phyloP scores from a whole-genome alignment of 1,140 invertebrate genomes.

The Chionoecetes opilio region DNA sequence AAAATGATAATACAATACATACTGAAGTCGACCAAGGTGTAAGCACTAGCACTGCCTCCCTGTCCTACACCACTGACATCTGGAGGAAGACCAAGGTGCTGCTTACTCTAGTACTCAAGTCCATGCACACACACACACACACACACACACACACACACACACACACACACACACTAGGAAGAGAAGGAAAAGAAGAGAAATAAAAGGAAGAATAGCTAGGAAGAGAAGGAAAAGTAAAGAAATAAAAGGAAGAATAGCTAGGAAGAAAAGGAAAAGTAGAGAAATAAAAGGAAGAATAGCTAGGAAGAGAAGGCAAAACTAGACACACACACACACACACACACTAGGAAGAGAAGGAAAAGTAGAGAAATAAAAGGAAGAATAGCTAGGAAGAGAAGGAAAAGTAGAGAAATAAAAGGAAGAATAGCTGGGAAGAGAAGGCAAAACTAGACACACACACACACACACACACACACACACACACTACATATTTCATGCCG shows the following conservation, averaged over 20 bases:
- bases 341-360: no score
- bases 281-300: neutral
- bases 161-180: conserved; percentile 23
- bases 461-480: conserved; percentile 28
- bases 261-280: no score
- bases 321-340: conserved; percentile 18
- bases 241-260: no score
- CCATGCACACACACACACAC: neutral
- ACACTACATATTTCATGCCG: neutral
- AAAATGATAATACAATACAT: conserved; percentile 68
- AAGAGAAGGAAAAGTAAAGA: no score
- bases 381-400: no score
- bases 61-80: conserved; percentile 68
- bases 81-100: conserved; percentile 59
- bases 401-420: no score
- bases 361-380: no score
- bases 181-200: no score
- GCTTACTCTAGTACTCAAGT: neutral
- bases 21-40: conserved; percentile 73
- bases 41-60: conserved; percentile 65
- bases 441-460: conserved; percentile 42
- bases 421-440: no score
- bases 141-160: conserved; percentile 13
- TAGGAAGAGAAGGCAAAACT: no score
- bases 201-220: no score